Evolutionary conservation across 2,888 invertebrate genomes (phyloP), one percentile per base, ranked within the genome.

Genomic region (Caenorhabditis sp.): DNA sequence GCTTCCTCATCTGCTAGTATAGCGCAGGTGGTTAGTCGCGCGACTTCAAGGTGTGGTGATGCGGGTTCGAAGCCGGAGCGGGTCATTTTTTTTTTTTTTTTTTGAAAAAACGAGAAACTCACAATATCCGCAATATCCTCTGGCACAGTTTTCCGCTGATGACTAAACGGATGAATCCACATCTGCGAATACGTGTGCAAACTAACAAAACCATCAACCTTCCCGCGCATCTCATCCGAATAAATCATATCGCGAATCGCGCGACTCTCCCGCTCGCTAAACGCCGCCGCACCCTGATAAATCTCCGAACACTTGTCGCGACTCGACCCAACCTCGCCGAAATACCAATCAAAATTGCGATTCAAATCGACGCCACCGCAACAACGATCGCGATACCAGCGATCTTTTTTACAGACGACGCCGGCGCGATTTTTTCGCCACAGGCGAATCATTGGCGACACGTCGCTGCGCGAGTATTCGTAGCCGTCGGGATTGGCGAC

Each of bases 331-430:
- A 71, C 68, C 53, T 81, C 78, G 75, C 78, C 83, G 66, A 81
- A 86, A 66, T 82, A 81, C 84, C 85, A 86, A 66, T 86, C 85
- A 49, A 76, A 79, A 65, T 87, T 87, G 55, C 87, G 62, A 66
- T 87, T 87, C 27, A 87, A 74, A 66, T 87, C 87, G 2, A 87
- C 85, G 8, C 87, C 87, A 1, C 81, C 79, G 66, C 87, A 87
- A 76, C 87, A 87, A 6, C 81, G 64, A 24, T 83, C 83, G 17
- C 83, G 68, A 68, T 83, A 78, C 84, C 84, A 86, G 17, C 81
- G 79, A 64, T 87, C 84, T 67, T 84, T 84, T 50, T 77, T 80
- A 73, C 86, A 86, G 10, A 80, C 73, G 43, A 85, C 82, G 6
- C 74, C 72, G 0, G 83, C 82, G 10, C 85, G 79, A 66, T 85